Evolutionary conservation across 2,888 invertebrate species (phyloP).

Genomic region (Zeuzera pyrina): DNA sequence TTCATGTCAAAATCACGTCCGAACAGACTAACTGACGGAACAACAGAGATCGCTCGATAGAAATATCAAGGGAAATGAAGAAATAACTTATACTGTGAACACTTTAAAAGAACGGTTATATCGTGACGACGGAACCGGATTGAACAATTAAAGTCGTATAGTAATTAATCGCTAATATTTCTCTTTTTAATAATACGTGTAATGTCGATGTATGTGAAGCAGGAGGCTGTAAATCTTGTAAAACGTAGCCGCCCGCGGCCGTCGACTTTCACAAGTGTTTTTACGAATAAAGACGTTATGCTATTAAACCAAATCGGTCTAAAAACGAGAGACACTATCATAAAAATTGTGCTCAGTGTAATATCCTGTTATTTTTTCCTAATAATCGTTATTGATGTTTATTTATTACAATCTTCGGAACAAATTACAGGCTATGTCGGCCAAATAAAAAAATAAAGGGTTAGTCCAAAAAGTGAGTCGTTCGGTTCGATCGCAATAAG

Average conservation of each 20-base stretch:
- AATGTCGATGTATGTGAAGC: conserved; percentile 49
- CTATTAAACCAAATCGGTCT: conserved; percentile 51
- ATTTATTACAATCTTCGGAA: conserved; percentile 67
- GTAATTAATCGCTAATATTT: conserved; percentile 61
- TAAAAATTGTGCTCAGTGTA: conserved; percentile 53
- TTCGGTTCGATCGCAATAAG: conserved; percentile 68
- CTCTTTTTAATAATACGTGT: conserved; percentile 65
- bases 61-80: conserved; percentile 40
- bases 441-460: conserved; percentile 65
- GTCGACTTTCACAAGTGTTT: conserved; percentile 61
- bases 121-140: conserved; percentile 45
- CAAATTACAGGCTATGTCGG: conserved; percentile 71
- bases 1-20: conserved; percentile 49
- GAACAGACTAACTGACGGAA: conserved; percentile 20
- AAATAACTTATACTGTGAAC: conserved; percentile 49
- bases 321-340: conserved; percentile 47
- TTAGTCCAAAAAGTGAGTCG: conserved; percentile 71
- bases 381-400: conserved; percentile 73
- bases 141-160: conserved; percentile 52
- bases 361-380: conserved; percentile 71
- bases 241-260: conserved; percentile 49
- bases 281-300: conserved; percentile 67
- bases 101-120: conserved; percentile 42
- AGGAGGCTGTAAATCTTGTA: conserved; percentile 58
- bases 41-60: conserved; percentile 34